A percentile compares a stretch with the other conserved stretches of the same genome.
These are phyloP conservation scores for Semnornis frantzii DNA, from an alignment of 2,113 vertebrate genomes.

Conservation along the genomic window DNA sequence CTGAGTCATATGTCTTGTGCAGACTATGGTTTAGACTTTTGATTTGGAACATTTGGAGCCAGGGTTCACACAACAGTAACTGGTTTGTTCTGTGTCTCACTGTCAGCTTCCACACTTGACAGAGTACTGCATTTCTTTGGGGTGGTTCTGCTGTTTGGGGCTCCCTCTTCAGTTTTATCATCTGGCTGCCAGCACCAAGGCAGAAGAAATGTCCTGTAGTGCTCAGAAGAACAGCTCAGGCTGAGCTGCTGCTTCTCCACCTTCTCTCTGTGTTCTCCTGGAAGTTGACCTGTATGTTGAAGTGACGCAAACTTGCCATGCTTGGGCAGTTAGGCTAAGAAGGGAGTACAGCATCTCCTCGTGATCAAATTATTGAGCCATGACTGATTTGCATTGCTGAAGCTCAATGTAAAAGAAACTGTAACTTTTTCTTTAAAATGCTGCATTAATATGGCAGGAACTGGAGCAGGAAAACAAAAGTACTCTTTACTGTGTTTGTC, in stretches of 20 bases:
- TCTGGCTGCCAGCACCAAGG: neutral
- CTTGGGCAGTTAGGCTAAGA: neutral
- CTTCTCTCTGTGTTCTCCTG: neutral
- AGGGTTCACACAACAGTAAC: neutral
- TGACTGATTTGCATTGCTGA: neutral
- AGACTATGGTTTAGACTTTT: neutral
- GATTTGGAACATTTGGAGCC: neutral
- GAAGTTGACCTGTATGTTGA: neutral
- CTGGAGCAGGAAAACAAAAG: neutral
- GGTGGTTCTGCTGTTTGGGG: neutral
- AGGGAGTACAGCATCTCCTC: neutral
- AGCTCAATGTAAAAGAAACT: neutral
- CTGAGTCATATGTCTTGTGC: neutral
- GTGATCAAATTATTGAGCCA: neutral
- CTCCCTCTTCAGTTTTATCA: neutral
- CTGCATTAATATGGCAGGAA: neutral
- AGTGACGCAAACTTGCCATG: neutral
- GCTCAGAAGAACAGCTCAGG: neutral
- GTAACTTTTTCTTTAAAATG: neutral
- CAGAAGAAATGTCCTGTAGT: neutral
- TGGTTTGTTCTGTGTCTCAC: neutral
- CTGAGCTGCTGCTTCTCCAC: neutral
- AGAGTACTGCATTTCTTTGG: neutral
- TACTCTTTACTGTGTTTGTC: neutral
- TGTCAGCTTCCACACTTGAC: neutral